Evolutionary conservation across 2,797 vertebrate species (phyloP), one percentile per base, ranked within the genome.

Genomic region (Pogonophryne albipinna): DNA sequence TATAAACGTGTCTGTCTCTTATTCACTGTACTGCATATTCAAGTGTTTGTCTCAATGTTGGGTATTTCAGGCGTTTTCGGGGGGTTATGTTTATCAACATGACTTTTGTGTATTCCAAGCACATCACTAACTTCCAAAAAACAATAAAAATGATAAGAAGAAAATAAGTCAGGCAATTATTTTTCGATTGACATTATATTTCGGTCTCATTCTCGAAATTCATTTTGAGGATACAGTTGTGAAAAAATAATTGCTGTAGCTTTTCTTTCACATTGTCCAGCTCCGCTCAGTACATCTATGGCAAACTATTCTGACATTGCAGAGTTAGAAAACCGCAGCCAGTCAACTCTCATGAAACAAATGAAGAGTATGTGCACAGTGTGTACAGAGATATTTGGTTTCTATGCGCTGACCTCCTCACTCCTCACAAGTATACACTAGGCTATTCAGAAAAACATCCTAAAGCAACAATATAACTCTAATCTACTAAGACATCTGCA

Each of bases 341-440:
- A 66, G 53, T 53, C 5, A 13, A 16, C 16, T 67, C 17, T 31
- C 11, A 9, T 15, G 13, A 10, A 38, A 31, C 9, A 47, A 2
- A 77, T 64, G 66, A 76, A 44, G 59, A 68, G 58, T 16, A 31
- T 56, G 19, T 0, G n/a, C 19, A 60, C 19, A 45, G 14, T n/a
- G 27, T 27, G 6, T 38, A 38, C 34, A 38, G 17, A 56, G 19
- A 38, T 20, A 55, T 49, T 71, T 47, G 10, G 42, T 77, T 65
- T 60, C 47, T 2, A 52, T 8, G 41, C 12, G 66, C 20, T 71
- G 66, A 73, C 66, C 62, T 74, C 47, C 23, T 79, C 50, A 42
- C 31, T 14, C 34, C 41, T 4, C 7, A 53, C 31, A 49, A 68
- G 12, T 20, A 67, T 44, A 31, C 19, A n/a, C 16, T 17, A 23